Evolutionary conservation across 2,113 vertebrate genomes (phyloP).

Genomic region (Tenebrosternarchus preto): DNA sequence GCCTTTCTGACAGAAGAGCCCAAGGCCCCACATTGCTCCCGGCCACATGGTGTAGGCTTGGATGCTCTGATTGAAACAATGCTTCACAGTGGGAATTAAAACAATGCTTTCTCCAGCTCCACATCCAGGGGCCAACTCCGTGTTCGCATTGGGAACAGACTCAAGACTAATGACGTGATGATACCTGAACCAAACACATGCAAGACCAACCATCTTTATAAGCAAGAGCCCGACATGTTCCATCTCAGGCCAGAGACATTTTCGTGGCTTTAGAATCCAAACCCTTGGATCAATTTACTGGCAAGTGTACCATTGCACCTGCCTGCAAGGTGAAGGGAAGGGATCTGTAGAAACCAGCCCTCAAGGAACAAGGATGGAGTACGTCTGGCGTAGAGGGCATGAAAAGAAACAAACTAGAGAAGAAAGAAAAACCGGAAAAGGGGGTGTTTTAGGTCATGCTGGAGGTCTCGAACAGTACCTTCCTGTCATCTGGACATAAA

Average conservation of each 20-base stretch:
- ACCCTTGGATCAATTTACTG: too few relatives aligned
- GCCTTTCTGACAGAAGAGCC: background rate
- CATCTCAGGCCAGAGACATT: too few relatives aligned
- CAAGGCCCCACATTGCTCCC: background rate
- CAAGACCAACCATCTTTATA: background rate
- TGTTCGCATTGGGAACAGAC: too few relatives aligned
- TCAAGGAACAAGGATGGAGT: too few relatives aligned
- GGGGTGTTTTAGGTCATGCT: constrained; percentile 45
- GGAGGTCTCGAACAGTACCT: constrained; percentile 56
- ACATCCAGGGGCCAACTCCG: background rate
- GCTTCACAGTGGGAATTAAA: background rate
- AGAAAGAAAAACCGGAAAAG: constrained; percentile 55
- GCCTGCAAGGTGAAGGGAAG: too few relatives aligned
- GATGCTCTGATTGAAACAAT: constrained; percentile 5
- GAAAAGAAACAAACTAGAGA: constrained; percentile 47
- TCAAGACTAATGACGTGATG: too few relatives aligned
- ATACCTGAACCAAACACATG: background rate
- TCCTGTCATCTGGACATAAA: constrained; percentile 67
- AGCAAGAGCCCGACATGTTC: too few relatives aligned
- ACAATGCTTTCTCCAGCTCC: background rate
- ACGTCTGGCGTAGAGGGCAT: constrained; percentile 37
- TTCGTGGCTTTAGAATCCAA: too few relatives aligned
- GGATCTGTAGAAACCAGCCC: too few relatives aligned
- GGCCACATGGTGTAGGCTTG: background rate
- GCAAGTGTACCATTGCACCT: too few relatives aligned